These are phyloP conservation scores for Oncorhynchus clarkii DNA, from an alignment of 2,113 vertebrate genomes.

Conservation along the genomic window DNA sequence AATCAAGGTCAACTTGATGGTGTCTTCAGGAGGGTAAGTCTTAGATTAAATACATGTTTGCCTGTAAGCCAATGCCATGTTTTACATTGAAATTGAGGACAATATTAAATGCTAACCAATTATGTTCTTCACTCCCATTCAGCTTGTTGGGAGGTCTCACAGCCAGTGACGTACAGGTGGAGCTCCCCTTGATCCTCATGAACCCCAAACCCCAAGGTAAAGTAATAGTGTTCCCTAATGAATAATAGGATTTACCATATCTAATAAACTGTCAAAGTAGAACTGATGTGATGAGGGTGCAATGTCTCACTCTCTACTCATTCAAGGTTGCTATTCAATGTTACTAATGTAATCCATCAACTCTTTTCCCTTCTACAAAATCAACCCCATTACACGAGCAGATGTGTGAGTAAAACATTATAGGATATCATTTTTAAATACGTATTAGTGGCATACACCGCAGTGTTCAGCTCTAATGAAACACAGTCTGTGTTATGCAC, in stretches of 20 bases:
- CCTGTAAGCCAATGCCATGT: background rate
- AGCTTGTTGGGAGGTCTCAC: conserved; percentile 85
- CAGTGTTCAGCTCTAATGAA: no score
- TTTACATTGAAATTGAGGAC: background rate
- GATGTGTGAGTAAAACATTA: conserved; percentile 50
- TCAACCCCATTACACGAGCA: conserved; percentile 15
- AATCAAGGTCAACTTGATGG: conserved; percentile 84
- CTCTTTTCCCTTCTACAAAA: no score
- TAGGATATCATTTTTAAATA: no score
- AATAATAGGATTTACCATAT: no score
- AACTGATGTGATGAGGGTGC: background rate
- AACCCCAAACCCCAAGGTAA: conserved; percentile 79
- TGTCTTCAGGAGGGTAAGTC: conserved; percentile 80
- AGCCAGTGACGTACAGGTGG: conserved; percentile 81
- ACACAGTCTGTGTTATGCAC: no score
- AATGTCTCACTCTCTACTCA: background rate
- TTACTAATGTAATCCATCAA: no score
- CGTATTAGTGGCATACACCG: no score
- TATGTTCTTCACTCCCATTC: background rate
- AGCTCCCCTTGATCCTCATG: conserved; percentile 83
- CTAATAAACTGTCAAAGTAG: background rate
- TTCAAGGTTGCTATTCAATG: no score
- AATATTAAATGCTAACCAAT: background rate
- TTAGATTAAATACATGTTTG: background rate
- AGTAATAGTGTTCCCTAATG: no score